phyloP scores from a whole-genome alignment of 1,140 invertebrate genomes.

The Polypedilum pembai region DNA sequence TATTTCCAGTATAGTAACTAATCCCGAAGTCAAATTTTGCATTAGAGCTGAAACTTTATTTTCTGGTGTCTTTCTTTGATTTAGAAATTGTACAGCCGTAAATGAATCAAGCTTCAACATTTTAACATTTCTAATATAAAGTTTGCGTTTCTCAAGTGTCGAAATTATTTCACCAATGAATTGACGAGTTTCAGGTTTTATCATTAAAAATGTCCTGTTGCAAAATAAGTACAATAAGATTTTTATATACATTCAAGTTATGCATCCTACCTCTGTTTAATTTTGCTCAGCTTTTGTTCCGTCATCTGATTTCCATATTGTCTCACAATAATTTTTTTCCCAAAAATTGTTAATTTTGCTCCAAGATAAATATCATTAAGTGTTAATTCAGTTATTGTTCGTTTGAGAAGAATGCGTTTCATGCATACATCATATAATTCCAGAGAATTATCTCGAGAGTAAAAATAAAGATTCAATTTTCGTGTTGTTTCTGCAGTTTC shows the following conservation, averaged over 20 bases:
- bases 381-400: slow-evolving; percentile 59
- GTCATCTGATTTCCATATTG: slow-evolving; percentile 68
- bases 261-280: slow-evolving; percentile 52
- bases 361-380: slow-evolving; percentile 68
- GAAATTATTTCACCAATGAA: slow-evolving; percentile 68
- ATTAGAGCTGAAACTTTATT: slow-evolving; percentile 42
- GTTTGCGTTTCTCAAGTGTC: slow-evolving; percentile 54
- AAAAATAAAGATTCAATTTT: slow-evolving; percentile 21
- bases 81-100: neutral
- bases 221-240: neutral
- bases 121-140: slow-evolving; percentile 64
- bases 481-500: neutral
- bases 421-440: neutral
- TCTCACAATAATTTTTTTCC: slow-evolving; percentile 65
- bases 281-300: slow-evolving; percentile 50
- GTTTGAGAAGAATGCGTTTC: slow-evolving; percentile 57
- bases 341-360: slow-evolving; percentile 66
- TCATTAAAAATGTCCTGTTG: slow-evolving; percentile 65
- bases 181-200: slow-evolving; percentile 63
- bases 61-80: neutral
- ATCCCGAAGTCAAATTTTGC: slow-evolving; percentile 60
- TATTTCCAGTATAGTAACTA: slow-evolving; percentile 64
- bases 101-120: slow-evolving; percentile 46
- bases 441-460: neutral
- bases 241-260: neutral